Evolutionary conservation across 2,113 vertebrate species (phyloP), one percentile per base, ranked within the genome.

Genomic region (Ctenomys sociabilis): DNA sequence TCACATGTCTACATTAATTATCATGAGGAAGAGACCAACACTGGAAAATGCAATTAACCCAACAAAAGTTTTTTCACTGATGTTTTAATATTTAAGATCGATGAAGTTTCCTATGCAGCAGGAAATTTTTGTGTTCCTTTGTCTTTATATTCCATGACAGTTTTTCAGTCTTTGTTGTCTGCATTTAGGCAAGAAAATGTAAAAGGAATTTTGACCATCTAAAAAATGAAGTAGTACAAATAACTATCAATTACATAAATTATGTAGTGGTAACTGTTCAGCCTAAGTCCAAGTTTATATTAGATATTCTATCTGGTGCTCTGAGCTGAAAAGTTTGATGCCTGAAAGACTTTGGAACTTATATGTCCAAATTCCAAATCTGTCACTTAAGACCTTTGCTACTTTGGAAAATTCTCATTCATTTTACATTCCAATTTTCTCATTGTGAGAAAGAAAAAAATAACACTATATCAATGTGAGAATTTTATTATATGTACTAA

Each of bases 291-390:
- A 73, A 17, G 2, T 61, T 85, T 16, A 72, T 68, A 7, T 40
- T 95, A 75, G 17, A 72, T 94, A 63, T 64, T 86, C 52, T 72
- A 75, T 80, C 68, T 93, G 72, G 57, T 80, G 9, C 91, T 93
- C 17, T 59, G 40, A 24, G 32, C 7, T 63, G 4, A 2, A 63
- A 86, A 88, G 7, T 59, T 88, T 85, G 40, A 1, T 73, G 13
- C 0, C 40, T 61, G 37, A 90, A 1, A 90, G 43, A 64, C 57
- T 32, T 26, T 49, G 32, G 3, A 16, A 88, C 6, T 73, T 26
- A 3, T 45, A 52, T 52, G 13, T 83, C 35, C 80, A 54, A 70
- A 92, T 95, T 81, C 35, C 12, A 78, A 9, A 32, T 32, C 35
- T 90, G 22, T 91, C 19, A 61, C 7, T 63, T 85, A 45, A 22